A percentile compares a stretch with the other conserved stretches of the same genome.
These are phyloP conservation scores for Phymanthus crucifer DNA, from an alignment of 92 coral and sea anemone species.

Conservation along the genomic window DNA sequence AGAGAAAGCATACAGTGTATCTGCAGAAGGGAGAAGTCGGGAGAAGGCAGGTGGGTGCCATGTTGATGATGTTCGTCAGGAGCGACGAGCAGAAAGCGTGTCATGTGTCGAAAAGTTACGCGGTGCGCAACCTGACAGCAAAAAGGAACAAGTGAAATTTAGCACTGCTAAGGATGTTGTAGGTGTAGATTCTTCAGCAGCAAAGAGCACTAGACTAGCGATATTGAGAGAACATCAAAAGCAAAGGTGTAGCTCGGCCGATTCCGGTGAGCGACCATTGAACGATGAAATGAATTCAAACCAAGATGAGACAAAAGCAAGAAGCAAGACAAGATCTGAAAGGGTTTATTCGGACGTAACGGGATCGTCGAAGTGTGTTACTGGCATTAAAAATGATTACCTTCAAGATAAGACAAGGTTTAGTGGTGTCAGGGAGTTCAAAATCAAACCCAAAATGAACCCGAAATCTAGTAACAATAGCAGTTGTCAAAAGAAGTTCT, in stretches of 20 bases:
- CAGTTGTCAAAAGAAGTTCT: not conserved
- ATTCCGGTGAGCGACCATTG: not conserved
- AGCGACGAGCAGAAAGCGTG: not conserved
- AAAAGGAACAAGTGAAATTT: not conserved
- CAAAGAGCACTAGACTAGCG: not conserved
- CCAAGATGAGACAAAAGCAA: not conserved
- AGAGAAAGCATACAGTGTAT: not conserved
- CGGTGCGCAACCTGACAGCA: not conserved
- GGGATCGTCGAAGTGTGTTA: not conserved
- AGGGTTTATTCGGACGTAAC: slow-evolving; percentile 13
- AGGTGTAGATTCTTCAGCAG: slow-evolving; percentile 2
- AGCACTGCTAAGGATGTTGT: not conserved
- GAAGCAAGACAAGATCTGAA: not conserved
- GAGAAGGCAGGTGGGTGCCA: not conserved
- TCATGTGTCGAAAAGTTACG: not conserved
- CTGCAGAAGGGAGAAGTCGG: not conserved
- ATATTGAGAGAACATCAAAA: slow-evolving; percentile 17
- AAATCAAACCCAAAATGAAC: not conserved
- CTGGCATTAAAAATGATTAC: not conserved
- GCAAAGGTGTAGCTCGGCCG: slow-evolving; percentile 12
- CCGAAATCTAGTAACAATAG: not conserved
- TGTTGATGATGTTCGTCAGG: not conserved
- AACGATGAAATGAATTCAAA: slow-evolving; percentile 3
- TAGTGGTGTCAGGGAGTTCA: not conserved
- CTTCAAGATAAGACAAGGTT: not conserved